Base-by-base conservation (phyloP, 2,113 vertebrate species). In the Chascanopsetta lugubris region DNA sequence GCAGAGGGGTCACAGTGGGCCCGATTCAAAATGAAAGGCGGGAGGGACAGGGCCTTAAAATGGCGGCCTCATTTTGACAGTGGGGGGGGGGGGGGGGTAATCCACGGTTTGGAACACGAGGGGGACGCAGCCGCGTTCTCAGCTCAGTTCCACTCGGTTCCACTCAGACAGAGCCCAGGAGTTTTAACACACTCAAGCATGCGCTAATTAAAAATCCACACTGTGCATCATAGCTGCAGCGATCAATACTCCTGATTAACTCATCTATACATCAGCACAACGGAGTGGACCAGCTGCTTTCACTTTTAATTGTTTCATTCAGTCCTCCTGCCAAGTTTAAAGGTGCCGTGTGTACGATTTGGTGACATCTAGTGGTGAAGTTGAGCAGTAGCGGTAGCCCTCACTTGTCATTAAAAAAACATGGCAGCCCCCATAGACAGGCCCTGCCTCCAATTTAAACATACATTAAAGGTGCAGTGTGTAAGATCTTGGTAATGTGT, bases 131-230 rank as follows among this genome's bases (percentile, higher is more conserved):
- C 67, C 29, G 53, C 40, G 65, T 82, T 73, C 30, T 72, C 51
- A 4, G 68, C 67, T 88, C 85, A 73, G 85, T 88, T 92, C 87
- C 89, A 83, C 85, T 89, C 77, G 82, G 88, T 85, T 91, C 89
- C 87, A 87, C 85, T 76, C 82, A 89, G 79, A 86, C 68, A 72
- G 76, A 72, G 68, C 53, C 34, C 66, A 70, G 69, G 80, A 77
- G 87, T 87, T 85, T 89, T 82, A 83, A 89, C 78, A 88, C 84
- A 90, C 70, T 89, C 76, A 88, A 85, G 77, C 87, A 82, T 90
- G 83, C 38, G 11, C 85, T 91, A 88, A 91, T 91, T 90, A 91
- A 91, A 91, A 91, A 90, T 87, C 85, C 80, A 89, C 87, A 86
- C 80, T 80, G 68, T 67, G 74, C 76, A 76, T 75, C 84, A 63